Percentiles rank a stretch among this genome's conserved stretches.
Conservation (phyloP, 2,888 invertebrate species). For the Eilema depressum region DNA sequence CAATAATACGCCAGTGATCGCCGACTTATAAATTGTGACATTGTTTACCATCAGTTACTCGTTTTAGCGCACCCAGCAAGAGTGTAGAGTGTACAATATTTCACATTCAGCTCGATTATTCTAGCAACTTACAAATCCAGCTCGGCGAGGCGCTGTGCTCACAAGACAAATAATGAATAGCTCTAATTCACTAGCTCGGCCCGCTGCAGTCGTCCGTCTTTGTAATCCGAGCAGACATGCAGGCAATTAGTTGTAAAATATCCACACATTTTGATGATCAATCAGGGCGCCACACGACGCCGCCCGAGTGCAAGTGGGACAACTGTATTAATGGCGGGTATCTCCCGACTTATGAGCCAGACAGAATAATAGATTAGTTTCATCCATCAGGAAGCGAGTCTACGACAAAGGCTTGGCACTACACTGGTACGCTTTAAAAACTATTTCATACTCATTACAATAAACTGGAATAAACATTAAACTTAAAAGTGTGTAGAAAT, state of each 20-base stretch:
- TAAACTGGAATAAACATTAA: constrained; percentile 32
- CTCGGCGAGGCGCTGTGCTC: constrained; percentile 12
- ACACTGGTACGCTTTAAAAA: constrained; percentile 43
- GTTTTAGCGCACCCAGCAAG: not conserved
- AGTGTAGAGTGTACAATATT: not conserved
- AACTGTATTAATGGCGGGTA: constrained; percentile 57
- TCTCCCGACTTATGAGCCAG: constrained; percentile 57
- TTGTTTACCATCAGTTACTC: not conserved
- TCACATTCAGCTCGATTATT: not conserved
- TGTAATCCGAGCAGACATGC: constrained; percentile 32
- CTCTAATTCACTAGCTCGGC: constrained; percentile 24
- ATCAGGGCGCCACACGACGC: constrained; percentile 37
- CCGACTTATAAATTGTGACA: not conserved
- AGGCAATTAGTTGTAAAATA: constrained; percentile 46
- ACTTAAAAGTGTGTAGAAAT: constrained; percentile 22
- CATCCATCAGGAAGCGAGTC: constrained; percentile 60
- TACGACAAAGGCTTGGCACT: constrained; percentile 54
- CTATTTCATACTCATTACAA: constrained; percentile 27
- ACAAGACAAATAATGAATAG: constrained; percentile 30
- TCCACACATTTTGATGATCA: constrained; percentile 37
- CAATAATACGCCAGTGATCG: not conserved
- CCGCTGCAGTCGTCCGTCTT: constrained; percentile 23
- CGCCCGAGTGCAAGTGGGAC: constrained; percentile 34
- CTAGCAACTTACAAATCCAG: constrained; percentile 20
- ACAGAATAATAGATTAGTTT: constrained; percentile 59